These are phyloP conservation scores for Leptopilina syphax DNA, from an alignment of 2,888 invertebrate species.

Conservation along the genomic window DNA sequence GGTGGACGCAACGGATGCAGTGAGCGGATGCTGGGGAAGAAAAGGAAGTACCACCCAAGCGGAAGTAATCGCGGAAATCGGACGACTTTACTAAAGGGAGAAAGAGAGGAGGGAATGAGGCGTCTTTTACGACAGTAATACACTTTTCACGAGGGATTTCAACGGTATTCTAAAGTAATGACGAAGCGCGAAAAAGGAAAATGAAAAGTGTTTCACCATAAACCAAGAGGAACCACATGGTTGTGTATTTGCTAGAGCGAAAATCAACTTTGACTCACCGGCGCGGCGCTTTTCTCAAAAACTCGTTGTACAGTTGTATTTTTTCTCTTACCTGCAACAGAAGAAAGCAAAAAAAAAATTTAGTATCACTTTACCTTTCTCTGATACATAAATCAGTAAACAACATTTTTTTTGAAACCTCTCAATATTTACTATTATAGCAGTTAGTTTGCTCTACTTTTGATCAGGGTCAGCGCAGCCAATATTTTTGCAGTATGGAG, in stretches of 20 bases:
- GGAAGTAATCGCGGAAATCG: slow-evolving; percentile 68
- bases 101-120: slow-evolving; percentile 48
- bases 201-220: slow-evolving; percentile 38
- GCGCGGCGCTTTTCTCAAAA: slow-evolving; percentile 45
- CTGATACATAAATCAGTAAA: neutral
- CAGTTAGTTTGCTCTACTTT: too few species aligned
- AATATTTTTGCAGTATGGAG: too few species aligned
- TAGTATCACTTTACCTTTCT: slow-evolving; percentile 5
- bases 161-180: slow-evolving; percentile 60
- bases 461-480: too few species aligned
- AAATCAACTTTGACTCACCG: slow-evolving; percentile 54
- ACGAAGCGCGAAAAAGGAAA: slow-evolving; percentile 57
- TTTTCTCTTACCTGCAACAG: slow-evolving; percentile 65
- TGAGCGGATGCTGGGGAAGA: slow-evolving; percentile 46
- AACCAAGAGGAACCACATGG: slow-evolving; percentile 49
- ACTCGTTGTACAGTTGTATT: slow-evolving; percentile 44
- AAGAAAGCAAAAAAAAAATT: slow-evolving; percentile 42
- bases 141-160: slow-evolving; percentile 58
- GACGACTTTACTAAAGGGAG: slow-evolving; percentile 54
- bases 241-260: slow-evolving; percentile 40
- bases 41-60: slow-evolving; percentile 59
- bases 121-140: slow-evolving; percentile 61
- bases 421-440: too few species aligned
- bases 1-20: slow-evolving; percentile 28
- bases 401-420: too few species aligned